Base-by-base conservation (phyloP, 2,888 invertebrate genomes). In the Hemaris fuciformis region DNA sequence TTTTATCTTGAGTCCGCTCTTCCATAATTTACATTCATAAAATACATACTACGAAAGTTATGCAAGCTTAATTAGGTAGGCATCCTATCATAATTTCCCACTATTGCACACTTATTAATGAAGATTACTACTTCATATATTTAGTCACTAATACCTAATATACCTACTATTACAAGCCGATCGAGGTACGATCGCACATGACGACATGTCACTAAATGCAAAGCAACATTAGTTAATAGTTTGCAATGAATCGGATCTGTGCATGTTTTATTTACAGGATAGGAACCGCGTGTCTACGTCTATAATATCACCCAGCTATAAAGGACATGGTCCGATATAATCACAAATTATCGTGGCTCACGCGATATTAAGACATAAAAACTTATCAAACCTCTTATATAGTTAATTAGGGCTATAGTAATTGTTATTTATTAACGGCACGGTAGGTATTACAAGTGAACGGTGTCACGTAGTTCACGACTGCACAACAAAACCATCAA, bases 331-430 rank as follows among this genome's bases (percentile, higher is more conserved):
- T 76, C 72, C 73, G 79, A 84, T 84, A 85, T 81, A 69, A 69
- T 70, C 72, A 67, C 71, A 81, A 86, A 88, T 75, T 80, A 77
- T 78, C 71, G 66, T 62, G 67, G 68, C 76, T 75, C 89, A 89
- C 89, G 89, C 89, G 66, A 89, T 76, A 81, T 73, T 74, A 66
- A 81, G 79, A 84, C 81, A 85, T 86, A 85, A 87, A 88, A 85
- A 81, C 83, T 87, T 89, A 89, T 89, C 89, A 81, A 77, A 74
- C 77, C 76, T 79, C 77, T 81, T 83, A 81, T 78, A 79, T 74
- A 77, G 78, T 84, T 87, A 88, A 89, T 89, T 87, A 89, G 80
- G 75, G 69, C 71, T 75, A 73, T 74, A 76, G 80, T 85, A 84
- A 85, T 86, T 84, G 82, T 81, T 79, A 74, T 86, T 88, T 87